phyloP scores from a whole-genome alignment of 2,797 vertebrate species.

The Myotis vivesi region DNA sequence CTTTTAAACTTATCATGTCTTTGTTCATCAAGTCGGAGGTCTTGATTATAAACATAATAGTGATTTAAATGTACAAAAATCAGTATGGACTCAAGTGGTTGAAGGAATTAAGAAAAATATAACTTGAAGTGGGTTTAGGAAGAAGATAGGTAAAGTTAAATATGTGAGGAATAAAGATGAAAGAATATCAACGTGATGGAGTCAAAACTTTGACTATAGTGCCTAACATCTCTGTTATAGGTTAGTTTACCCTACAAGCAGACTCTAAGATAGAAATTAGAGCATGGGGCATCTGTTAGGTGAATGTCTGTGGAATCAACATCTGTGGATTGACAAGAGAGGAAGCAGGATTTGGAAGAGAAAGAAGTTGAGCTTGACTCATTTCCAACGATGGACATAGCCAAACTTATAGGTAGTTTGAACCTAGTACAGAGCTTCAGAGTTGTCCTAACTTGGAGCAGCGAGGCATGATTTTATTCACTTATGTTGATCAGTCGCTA shows the following conservation, averaged over 20 bases:
- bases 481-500: not conserved
- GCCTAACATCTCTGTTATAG: not conserved
- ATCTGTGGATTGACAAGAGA: not conserved
- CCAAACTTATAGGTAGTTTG: not conserved
- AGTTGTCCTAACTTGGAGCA: not conserved
- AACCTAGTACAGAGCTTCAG: not conserved
- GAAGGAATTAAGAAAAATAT: not conserved
- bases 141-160: not conserved
- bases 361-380: not conserved
- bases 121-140: not conserved
- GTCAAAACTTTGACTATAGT: not conserved
- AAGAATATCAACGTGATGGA: not conserved
- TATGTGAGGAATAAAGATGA: not conserved
- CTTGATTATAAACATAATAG: not conserved
- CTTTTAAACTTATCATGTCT: not conserved
- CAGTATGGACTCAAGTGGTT: not conserved
- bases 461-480: not conserved
- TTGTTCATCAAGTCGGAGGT: not conserved
- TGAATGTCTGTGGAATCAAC: not conserved
- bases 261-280: not conserved
- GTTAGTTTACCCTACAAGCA: not conserved
- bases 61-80: not conserved
- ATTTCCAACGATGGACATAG: not conserved
- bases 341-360: not conserved
- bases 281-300: not conserved